Evolutionary conservation across 1,140 invertebrate species (phyloP), one percentile per base, ranked within the genome.

Genomic region (Anastatus disparis): DNA sequence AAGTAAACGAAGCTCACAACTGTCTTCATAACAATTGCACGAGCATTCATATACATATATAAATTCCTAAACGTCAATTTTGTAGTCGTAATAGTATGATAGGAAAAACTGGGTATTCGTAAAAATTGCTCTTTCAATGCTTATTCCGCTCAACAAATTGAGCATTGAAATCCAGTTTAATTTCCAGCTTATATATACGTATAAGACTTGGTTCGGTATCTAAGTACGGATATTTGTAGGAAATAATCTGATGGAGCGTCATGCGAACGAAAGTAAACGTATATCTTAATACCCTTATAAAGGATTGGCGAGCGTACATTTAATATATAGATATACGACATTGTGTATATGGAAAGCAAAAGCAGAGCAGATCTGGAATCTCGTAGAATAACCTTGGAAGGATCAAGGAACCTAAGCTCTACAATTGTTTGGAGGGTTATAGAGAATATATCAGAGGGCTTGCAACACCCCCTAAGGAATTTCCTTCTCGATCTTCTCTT

Each of bases 371-470:
- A 55, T 56, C 17, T 31, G 46, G 29, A 73, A 71, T 75, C 64
- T 75, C n/a, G 61, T 15, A 31, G 46, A 66, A 53, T 55, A 56
- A 44, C 68, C 68, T 35, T n/a, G n/a, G 17, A 22, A 62, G 74
- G 63, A 73, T 69, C 70, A 35, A 13, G 31, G 56, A 71, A 71
- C 24, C 67, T 68, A 61, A 61, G n/a, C n/a, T n/a, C n/a, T n/a
- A n/a, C n/a, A n/a, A n/a, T n/a, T n/a, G n/a, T n/a, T n/a, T n/a
- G n/a, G n/a, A n/a, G n/a, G n/a, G 55, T 73, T 55, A 26, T 24
- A 22, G 22, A n/a, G 24, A 53, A 42, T 65, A 42, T 53, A 40
- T 42, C 35, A 44, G 22, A 3, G 38, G 22, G n/a, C 22, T 35
- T 53, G 13, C 22, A 48, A 17, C 22, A n/a, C 15, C n/a, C 50